Evolutionary conservation across 2,888 invertebrate species (phyloP).

Genomic region (Protophormia terraenovae): DNA sequence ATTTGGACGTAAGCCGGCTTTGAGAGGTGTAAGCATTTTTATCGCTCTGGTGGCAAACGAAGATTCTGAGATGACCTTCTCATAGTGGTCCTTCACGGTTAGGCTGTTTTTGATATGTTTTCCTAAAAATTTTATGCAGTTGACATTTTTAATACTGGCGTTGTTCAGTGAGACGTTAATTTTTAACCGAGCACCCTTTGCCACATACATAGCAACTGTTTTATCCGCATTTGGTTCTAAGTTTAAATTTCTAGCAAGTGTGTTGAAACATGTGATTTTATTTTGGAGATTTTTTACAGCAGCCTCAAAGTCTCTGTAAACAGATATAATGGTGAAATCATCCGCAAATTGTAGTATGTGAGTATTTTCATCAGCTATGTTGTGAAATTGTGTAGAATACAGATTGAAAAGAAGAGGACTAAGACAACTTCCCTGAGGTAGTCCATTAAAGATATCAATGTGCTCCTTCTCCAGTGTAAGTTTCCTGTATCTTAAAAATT

Average conservation of each 20-base stretch:
- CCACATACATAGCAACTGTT: not conserved
- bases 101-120: not conserved
- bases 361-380: not conserved
- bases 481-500: not conserved
- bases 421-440: not conserved
- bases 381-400: not conserved
- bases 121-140: not conserved
- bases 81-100: not conserved
- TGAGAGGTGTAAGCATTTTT: not conserved
- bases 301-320: not conserved
- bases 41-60: not conserved
- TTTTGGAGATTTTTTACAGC: not conserved
- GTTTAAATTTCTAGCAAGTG: not conserved
- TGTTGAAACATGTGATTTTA: not conserved
- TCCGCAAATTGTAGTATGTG: not conserved
- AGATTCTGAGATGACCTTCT: not conserved
- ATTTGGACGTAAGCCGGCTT: not conserved
- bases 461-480: not conserved
- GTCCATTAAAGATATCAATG: not conserved
- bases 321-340: not conserved
- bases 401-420: not conserved
- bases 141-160: not conserved
- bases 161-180: not conserved
- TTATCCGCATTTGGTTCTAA: not conserved
- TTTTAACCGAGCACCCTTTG: not conserved